These are phyloP conservation scores for Coelopa frigida DNA, from an alignment of 1,140 invertebrate species.

Conservation along the genomic window DNA sequence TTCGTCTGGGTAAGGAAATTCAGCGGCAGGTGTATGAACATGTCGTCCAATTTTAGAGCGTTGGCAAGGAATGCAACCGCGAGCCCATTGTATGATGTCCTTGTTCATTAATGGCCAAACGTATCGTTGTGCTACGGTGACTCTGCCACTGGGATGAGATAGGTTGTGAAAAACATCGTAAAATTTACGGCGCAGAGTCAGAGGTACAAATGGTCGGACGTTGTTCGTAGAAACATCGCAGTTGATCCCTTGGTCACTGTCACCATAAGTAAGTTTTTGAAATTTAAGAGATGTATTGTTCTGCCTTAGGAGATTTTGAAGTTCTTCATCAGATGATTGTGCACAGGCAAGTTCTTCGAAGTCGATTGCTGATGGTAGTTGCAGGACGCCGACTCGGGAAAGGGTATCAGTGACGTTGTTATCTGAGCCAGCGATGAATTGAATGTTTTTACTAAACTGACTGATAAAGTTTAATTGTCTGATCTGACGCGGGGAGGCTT, in stretches of 20 bases:
- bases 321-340: background rate
- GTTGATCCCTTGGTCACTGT: too few relatives aligned
- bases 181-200: too few relatives aligned
- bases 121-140: background rate
- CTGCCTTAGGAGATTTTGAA: too few relatives aligned
- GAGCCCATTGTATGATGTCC: background rate
- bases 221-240: too few relatives aligned
- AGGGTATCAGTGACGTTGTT: too few relatives aligned
- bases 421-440: background rate
- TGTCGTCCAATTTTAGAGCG: background rate
- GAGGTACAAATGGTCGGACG: too few relatives aligned
- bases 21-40: background rate
- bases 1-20: background rate
- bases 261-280: too few relatives aligned
- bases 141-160: conserved; percentile 4
- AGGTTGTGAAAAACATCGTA: too few relatives aligned
- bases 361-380: background rate
- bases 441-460: conserved; percentile 3
- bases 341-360: background rate
- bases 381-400: too few relatives aligned
- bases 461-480: conserved; percentile 2
- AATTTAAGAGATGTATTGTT: too few relatives aligned
- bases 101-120: conserved; percentile 6
- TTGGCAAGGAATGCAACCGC: conserved; percentile 3
- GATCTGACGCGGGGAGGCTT: conserved; percentile 1